Base-by-base conservation (phyloP, 2,888 invertebrate genomes). In the Ormyrus rosae region DNA sequence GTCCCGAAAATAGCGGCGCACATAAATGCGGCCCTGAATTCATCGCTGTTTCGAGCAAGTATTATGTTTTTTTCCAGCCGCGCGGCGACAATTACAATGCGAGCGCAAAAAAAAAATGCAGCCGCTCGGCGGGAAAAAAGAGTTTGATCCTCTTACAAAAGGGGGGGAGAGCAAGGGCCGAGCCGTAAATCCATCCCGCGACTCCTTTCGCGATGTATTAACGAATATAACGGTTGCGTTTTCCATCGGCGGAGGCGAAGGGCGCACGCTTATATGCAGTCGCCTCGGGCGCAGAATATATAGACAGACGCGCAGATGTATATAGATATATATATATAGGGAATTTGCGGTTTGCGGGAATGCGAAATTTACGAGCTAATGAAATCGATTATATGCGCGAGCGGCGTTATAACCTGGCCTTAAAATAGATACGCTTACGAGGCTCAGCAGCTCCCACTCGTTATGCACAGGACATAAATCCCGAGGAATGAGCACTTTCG, bases 301-400 rank as follows among this genome's bases (percentile, higher is more conserved):
- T 7, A 19, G 19, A 6, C 19, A 68, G n/a, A 65, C 8, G 45
- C 65, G 46, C 6, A n/a, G 46, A 51, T 51, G 65, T 13, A 63
- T 50, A 46, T 61, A 73, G 46, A 63, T 70, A 78, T 46, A 60
- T 46, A 60, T 68, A 61, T 68, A 73, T 65, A 68, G 63, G 69
- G 81, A 74, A 75, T 81, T 79, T 75, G 81, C 78, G 78, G 78
- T 79, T 65, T 71, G 81, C 75, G 75, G 72, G 72, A 78, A 79
- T 75, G 81, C 53, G 79, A 82, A 81, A 82, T 82, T 82, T 82
- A 82, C 80, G 82, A 82, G 82, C 80, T 82, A 82, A 82, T 82
- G 80, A 82, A 82, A 82, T 82, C 82, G 82, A 82, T 80, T 82
- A 80, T 82, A 78, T 68, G 81, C 75, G 78, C 70, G 81, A 74